Evolutionary conservation across 2,888 invertebrate genomes (phyloP).

Genomic region (Temnothorax ravouxi): DNA sequence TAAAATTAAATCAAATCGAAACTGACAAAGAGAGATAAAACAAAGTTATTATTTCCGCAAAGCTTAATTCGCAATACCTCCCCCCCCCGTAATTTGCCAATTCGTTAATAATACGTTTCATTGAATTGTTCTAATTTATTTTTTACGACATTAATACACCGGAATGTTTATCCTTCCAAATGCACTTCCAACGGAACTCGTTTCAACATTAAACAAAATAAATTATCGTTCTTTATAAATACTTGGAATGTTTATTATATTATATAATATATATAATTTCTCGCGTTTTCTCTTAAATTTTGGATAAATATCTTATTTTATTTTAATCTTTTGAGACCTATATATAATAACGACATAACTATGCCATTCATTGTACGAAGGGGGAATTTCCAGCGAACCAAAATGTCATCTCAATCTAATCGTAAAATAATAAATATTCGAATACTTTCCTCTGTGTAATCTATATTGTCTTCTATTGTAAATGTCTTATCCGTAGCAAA

Average conservation of each 20-base stretch:
- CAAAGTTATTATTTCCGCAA: background rate
- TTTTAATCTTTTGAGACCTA: background rate
- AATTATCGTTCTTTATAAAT: background rate
- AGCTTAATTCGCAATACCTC: background rate
- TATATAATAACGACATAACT: background rate
- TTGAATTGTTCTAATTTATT: background rate
- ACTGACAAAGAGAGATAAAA: background rate
- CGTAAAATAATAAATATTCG: background rate
- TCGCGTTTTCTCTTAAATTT: no score
- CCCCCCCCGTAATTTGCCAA: background rate
- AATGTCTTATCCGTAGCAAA: background rate
- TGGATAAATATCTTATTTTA: background rate
- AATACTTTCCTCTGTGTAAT: background rate
- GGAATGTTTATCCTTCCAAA: background rate
- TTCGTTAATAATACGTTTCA: background rate
- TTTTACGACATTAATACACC: background rate
- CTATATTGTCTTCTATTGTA: background rate
- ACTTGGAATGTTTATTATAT: background rate
- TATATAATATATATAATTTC: background rate
- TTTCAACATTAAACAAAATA: background rate
- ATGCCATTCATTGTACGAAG: background rate
- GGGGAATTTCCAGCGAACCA: background rate
- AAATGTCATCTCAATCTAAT: background rate
- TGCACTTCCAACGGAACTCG: background rate
- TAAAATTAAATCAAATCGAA: background rate